Evolutionary conservation across 2,888 invertebrate species (phyloP), one percentile per base, ranked within the genome.

Genomic region (Troides helena): DNA sequence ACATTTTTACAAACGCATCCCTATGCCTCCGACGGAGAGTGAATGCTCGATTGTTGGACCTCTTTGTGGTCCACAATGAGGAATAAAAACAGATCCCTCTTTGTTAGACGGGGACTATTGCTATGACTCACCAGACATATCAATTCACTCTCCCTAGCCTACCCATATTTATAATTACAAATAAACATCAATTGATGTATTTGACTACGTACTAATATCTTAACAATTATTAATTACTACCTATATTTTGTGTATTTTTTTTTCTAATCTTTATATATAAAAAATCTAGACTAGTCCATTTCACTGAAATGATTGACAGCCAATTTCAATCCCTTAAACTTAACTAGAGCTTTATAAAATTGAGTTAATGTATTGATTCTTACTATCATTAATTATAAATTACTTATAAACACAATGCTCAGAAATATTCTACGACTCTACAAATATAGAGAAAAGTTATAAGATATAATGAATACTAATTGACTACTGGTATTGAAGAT

Each of bases 71-170:
- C 75, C 75, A 85, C 87, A 85, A 86, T 86, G 85, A 85, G 84
- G 84, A 86, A 87, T 86, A 88, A 89, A 89, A 88, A 88, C 86
- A 85, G 81, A 84, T 84, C 82, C 80, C 83, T 78, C 82, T 85
- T 87, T 87, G 85, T 85, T 80, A 82, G 72, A 74, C 72, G 75
- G 77, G 76, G 77, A 76, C 79, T 80, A 80, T 78, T 79, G 79
- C 78, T 72, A 73, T 76, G 76, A 76, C 74, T 74, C 77, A 74
- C 76, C 81, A 77, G 80, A 81, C 81, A 75, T 79, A 82, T 83
- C 83, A 81, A 83, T 81, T 81, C 79, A 78, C 80, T 80, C 77
- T 66, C 71, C 70, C 59, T 39, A 39, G 65, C 69, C 68, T 65
- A 62, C 68, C 70, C 68, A 66, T 65, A 57, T 65, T 69, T 65